These are phyloP conservation scores for Villa cingulata DNA, from an alignment of 2,888 invertebrate genomes.

Conservation along the genomic window DNA sequence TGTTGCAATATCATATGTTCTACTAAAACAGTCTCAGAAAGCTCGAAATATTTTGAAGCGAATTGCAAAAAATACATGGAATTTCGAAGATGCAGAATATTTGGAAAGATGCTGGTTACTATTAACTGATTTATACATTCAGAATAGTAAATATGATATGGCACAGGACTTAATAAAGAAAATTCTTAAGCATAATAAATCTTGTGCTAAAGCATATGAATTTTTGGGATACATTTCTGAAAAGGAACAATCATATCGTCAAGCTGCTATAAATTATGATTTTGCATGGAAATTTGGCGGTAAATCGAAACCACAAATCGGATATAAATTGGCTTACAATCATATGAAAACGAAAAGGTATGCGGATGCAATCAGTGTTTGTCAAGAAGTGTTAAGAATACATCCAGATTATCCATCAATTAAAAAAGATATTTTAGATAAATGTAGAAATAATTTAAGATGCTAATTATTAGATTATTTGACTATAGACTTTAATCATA, in stretches of 20 bases:
- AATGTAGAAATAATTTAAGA: constrained; percentile 63
- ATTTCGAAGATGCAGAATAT: constrained; percentile 90
- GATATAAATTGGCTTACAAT: constrained; percentile 85
- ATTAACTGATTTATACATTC: constrained; percentile 79
- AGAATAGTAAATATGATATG: constrained; percentile 70
- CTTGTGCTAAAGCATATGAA: constrained; percentile 84
- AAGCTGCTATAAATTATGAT: constrained; percentile 70
- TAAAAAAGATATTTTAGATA: constrained; percentile 85
- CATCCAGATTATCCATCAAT: constrained; percentile 86
- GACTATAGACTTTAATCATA: no score
- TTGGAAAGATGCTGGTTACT: constrained; percentile 91
- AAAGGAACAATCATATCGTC: constrained; percentile 80
- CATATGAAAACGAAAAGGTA: constrained; percentile 77
- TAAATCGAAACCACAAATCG: constrained; percentile 68
- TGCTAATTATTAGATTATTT: no score
- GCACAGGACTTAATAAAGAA: constrained; percentile 69
- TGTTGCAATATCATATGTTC: constrained; percentile 59
- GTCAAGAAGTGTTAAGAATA: constrained; percentile 64
- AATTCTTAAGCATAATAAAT: constrained; percentile 69
- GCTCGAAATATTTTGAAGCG: constrained; percentile 88
- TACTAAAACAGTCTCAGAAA: constrained; percentile 78
- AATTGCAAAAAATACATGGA: constrained; percentile 75
- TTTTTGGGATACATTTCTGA: constrained; percentile 70
- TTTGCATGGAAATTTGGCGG: constrained; percentile 74
- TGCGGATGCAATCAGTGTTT: constrained; percentile 85